These are phyloP conservation scores for Anguilla marmorata DNA, from an alignment of 2,797 vertebrate genomes.

Conservation along the genomic window DNA sequence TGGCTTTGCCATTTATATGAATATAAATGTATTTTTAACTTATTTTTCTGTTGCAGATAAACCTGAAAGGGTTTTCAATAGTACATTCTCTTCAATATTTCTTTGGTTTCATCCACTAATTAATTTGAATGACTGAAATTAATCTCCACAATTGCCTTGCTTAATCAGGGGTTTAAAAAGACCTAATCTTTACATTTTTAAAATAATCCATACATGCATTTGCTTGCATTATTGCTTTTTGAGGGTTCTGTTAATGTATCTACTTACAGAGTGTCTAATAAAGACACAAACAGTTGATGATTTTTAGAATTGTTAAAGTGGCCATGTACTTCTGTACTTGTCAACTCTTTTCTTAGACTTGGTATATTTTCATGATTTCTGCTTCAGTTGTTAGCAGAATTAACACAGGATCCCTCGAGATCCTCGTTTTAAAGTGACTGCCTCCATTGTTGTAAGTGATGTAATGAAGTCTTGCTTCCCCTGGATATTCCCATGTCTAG, in stretches of 20 bases:
- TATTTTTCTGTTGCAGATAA: not conserved
- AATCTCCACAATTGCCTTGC: conserved; percentile 5
- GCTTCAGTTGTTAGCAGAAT: not conserved
- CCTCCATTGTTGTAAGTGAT: conserved; percentile 8
- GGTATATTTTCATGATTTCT: not conserved
- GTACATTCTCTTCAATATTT: not conserved
- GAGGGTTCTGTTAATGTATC: conserved; percentile 22
- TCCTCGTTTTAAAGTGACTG: conserved; percentile 14
- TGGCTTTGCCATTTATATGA: conserved; percentile 9
- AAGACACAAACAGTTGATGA: not conserved
- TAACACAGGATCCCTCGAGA: not conserved
- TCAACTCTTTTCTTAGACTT: not conserved
- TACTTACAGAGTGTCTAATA: conserved; percentile 21
- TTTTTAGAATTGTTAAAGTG: not conserved
- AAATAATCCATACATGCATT: not conserved
- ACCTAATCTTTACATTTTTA: not conserved
- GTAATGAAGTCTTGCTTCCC: conserved; percentile 8
- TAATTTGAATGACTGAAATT: conserved; percentile 10
- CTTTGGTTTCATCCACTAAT: not conserved
- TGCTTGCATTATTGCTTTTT: not conserved
- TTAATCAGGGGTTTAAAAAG: not conserved
- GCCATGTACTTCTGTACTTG: conserved; percentile 4
- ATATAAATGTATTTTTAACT: not conserved
- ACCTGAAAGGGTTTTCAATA: not conserved
- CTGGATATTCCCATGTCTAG: conserved; percentile 12